Percentiles rank a stretch among this genome's conserved stretches.
phyloP scores from a whole-genome alignment of 1,140 invertebrate species.

The Argopecten irradians region DNA sequence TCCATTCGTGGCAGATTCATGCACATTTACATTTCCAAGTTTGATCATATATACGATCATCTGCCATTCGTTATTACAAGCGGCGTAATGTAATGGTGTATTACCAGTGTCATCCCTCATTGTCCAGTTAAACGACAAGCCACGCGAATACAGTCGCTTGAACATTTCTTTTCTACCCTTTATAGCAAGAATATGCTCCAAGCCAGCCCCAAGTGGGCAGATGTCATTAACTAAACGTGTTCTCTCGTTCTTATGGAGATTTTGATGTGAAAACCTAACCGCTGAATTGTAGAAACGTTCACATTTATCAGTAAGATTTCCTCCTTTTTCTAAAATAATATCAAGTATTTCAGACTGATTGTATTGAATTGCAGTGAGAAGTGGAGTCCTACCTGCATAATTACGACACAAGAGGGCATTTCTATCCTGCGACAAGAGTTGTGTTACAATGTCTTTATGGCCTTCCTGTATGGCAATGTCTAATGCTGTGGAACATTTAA shows the following conservation, averaged over 20 bases:
- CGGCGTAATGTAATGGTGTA: neutral
- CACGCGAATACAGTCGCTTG: neutral
- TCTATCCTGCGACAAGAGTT: neutral
- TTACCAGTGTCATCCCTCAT: neutral
- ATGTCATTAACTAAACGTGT: neutral
- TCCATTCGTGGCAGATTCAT: neutral
- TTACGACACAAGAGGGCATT: neutral
- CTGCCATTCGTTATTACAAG: neutral
- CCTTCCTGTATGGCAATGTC: slow-evolving; percentile 27
- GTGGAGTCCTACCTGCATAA: neutral
- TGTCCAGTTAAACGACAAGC: neutral
- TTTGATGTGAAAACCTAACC: neutral
- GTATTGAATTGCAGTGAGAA: neutral
- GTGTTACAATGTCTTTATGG: neutral
- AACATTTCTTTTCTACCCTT: neutral
- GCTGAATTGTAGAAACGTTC: neutral
- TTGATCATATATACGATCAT: neutral
- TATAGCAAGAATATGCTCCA: neutral
- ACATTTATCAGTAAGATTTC: neutral
- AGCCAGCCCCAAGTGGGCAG: neutral
- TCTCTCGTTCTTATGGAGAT: neutral
- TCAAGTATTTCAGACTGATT: neutral
- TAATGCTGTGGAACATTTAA: slow-evolving; percentile 31
- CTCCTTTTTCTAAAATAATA: neutral
- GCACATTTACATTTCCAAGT: neutral